Evolutionary conservation across 2,888 invertebrate genomes (phyloP).

Genomic region (Aleiodes alternator): DNA sequence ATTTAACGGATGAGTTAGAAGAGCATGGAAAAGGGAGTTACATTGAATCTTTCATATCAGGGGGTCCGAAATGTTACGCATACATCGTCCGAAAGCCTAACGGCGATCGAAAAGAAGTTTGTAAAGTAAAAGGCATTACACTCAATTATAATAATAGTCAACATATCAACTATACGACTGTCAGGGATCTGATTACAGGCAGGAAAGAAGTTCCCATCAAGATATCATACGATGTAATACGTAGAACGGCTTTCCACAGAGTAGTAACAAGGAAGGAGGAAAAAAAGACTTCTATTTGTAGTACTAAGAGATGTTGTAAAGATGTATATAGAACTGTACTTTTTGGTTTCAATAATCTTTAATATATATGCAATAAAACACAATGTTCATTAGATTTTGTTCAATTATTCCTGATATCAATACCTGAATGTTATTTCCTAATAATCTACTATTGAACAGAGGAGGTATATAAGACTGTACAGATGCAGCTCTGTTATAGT

Average conservation of each 20-base stretch:
- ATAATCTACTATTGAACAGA: too few relatives aligned
- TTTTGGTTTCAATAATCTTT: conserved; percentile 8
- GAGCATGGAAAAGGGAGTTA: conserved; percentile 58
- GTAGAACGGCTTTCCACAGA: background rate
- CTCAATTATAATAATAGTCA: conserved; percentile 47
- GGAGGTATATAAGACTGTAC: too few relatives aligned
- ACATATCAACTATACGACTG: conserved; percentile 44
- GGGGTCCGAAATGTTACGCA: conserved; percentile 68
- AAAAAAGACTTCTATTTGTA: conserved; percentile 7
- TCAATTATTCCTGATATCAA: too few relatives aligned
- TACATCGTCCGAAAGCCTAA: conserved; percentile 32
- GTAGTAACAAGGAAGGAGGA: conserved; percentile 6
- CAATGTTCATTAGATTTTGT: too few relatives aligned
- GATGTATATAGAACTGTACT: conserved; percentile 19
- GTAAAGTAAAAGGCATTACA: conserved; percentile 57
- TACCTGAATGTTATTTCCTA: too few relatives aligned
- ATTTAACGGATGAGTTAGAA: conserved; percentile 67
- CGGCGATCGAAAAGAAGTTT: conserved; percentile 43
- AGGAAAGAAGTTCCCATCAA: conserved; percentile 31
- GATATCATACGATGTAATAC: conserved; percentile 5
- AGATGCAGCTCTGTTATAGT: too few relatives aligned
- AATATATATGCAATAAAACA: too few relatives aligned
- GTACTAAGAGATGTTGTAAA: background rate
- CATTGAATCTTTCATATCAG: conserved; percentile 66
- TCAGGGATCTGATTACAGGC: conserved; percentile 29